Evolutionary conservation across 2,888 invertebrate species (phyloP).

Genomic region (Calameuta filiformis): DNA sequence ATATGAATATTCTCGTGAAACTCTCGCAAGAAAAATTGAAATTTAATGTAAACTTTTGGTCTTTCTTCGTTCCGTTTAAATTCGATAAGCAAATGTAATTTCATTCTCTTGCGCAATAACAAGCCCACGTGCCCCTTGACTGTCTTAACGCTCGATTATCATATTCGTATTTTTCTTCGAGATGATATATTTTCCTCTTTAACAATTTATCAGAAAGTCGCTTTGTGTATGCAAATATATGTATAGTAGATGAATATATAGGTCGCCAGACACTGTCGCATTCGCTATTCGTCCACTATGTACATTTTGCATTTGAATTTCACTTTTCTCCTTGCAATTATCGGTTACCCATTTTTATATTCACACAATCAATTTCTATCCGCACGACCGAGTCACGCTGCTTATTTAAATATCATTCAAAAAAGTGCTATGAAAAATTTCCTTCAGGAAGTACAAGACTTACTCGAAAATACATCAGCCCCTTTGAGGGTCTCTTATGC

Average conservation of each 20-base stretch:
- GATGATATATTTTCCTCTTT: not conserved
- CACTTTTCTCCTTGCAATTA: not conserved
- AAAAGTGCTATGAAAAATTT: not conserved
- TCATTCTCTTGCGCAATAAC: not conserved
- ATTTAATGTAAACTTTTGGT: not conserved
- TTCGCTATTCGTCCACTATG: not conserved
- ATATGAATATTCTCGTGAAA: not conserved
- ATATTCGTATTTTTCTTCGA: not conserved
- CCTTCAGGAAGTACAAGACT: not conserved
- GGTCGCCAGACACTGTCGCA: not conserved
- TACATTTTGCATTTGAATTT: not conserved
- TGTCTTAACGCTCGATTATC: not conserved
- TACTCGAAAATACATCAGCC: not conserved
- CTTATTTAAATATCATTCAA: not conserved
- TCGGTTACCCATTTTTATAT: not conserved
- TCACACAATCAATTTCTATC: too few species aligned
- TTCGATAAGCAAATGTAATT: not conserved
- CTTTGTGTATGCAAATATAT: not conserved
- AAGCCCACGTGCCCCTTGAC: not conserved
- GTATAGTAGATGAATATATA: not conserved
- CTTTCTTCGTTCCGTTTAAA: not conserved
- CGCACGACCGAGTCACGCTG: not conserved
- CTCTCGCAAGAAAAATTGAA: not conserved
- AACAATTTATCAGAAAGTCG: not conserved
- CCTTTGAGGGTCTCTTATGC: not conserved